Evolutionary conservation across 2,797 vertebrate genomes (phyloP).

Genomic region (Rhabdophis nuchalis): DNA sequence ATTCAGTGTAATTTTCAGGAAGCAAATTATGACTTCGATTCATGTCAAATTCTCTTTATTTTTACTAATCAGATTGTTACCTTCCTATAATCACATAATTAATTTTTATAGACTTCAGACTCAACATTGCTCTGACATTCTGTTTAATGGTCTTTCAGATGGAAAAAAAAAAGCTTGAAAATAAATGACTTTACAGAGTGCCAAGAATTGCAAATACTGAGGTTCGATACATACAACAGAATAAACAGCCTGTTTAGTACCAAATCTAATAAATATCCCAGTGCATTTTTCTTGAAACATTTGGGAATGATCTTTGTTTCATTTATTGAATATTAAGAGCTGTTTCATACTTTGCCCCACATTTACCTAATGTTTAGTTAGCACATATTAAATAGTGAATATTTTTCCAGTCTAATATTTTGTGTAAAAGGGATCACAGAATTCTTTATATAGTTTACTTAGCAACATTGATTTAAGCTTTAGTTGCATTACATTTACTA

Average conservation of each 20-base stretch:
- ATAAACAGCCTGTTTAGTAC: conserved; percentile 48
- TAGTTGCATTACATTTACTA: background rate
- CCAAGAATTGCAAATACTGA: conserved; percentile 21
- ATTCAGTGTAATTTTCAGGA: background rate
- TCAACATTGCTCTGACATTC: conserved; percentile 68
- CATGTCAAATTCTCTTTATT: conserved; percentile 55
- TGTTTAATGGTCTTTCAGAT: conserved; percentile 62
- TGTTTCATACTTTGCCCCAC: background rate
- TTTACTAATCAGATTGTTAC: conserved; percentile 22
- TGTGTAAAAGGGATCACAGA: background rate
- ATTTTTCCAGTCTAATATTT: background rate
- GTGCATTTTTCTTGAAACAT: background rate
- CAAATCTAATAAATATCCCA: conserved; percentile 11
- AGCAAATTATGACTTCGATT: conserved; percentile 43
- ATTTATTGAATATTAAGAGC: background rate
- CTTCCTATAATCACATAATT: conserved; percentile 49
- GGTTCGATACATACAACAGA: conserved; percentile 25
- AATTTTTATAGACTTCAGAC: conserved; percentile 57
- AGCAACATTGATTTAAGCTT: background rate
- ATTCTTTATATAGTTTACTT: background rate
- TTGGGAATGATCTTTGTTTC: background rate
- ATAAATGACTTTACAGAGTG: conserved; percentile 56
- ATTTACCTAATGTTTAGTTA: background rate
- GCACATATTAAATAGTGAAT: background rate
- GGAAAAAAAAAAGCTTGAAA: conserved; percentile 68